These are phyloP conservation scores for Gavialis gangeticus DNA, from an alignment of 2,113 vertebrate genomes.

Conservation along the genomic window DNA sequence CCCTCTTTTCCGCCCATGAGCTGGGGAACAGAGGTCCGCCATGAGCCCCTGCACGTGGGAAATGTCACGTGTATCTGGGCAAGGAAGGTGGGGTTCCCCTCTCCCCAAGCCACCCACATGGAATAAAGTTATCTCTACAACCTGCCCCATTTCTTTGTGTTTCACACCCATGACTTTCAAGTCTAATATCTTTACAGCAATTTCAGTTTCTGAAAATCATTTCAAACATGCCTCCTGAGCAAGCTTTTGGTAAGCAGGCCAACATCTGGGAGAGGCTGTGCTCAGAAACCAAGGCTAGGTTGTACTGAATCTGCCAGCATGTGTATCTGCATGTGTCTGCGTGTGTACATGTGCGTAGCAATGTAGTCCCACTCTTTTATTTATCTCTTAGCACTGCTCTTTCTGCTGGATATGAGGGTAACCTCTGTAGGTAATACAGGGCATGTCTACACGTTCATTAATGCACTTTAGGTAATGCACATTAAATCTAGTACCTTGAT, in stretches of 20 bases:
- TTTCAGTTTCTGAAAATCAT: conserved; percentile 66
- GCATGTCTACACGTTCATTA: neutral
- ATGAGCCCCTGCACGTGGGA: neutral
- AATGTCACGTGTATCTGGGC: neutral
- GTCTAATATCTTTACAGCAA: conserved; percentile 56
- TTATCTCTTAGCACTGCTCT: conserved; percentile 3
- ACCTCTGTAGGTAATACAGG: neutral
- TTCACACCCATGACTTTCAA: conserved; percentile 51
- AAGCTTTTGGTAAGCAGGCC: conserved; percentile 62
- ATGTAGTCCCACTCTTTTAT: neutral
- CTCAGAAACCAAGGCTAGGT: neutral
- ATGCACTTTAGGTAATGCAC: too few species aligned
- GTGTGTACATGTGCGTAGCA: neutral
- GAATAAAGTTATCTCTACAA: conserved; percentile 27
- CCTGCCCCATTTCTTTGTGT: conserved; percentile 42
- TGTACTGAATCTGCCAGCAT: fast-evolving
- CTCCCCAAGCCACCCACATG: neutral
- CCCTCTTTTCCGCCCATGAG: neutral
- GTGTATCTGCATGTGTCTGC: neutral
- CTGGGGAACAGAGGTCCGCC: fast-evolving
- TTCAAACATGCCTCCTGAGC: conserved; percentile 52
- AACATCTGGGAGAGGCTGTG: conserved; percentile 16
- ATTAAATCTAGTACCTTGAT: too few species aligned
- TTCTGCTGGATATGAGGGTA: conserved; percentile 1
- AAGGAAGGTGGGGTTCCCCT: neutral